Base-by-base conservation (phyloP, 2,797 vertebrate genomes). In the Tenualosa thibaudeaui region DNA sequence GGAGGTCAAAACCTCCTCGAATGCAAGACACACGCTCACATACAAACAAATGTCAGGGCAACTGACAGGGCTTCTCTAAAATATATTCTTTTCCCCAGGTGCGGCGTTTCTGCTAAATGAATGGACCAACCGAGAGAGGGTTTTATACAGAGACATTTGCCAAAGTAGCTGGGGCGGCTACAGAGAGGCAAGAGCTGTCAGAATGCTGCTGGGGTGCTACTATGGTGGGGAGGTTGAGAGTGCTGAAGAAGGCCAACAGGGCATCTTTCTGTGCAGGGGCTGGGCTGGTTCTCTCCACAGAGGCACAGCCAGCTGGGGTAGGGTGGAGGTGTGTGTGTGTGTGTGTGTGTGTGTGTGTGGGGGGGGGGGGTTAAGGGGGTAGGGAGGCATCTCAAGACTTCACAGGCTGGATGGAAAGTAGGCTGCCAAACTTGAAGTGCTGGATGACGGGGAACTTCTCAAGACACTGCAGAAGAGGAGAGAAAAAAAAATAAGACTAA, bases 381-480 rank as follows among this genome's bases (percentile, higher is more conserved):
- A 58, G 82, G 75, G 51, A 84, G 86, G 83, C 58, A 84, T 65
- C 88, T 97, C 96, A 99, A 88, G 96, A 96, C 0, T 94, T 96
- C 84, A 94, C 95, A 0, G 98, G 97, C 86, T 97, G 96, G 94
- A 99, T 98, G 91, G 98, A 96, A 90, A 99, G 96, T 92, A 99
- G 94, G 94, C 97, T 98, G 88, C 98, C 98, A 0, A 99, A 99
- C 91, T 98, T 99, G 94, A 99, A 99, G 95, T 99, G 98, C 91
- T 99, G 98, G 94, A 99, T 99, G 90, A 99, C 98, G 0, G 98
- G 98, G 89, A 99, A 99, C 95, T 99, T 99, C 94, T 99, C 98
- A 96, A 99, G 93, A 94, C 98, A 99, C 98, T 99, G 93, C 1
- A 84, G 51, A 81, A 71, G 78, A 5, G 24, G 82, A 82, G 13